Percentiles rank a stretch among this genome's conserved stretches.
These are phyloP conservation scores for Haliaeetus leucogaster DNA, from an alignment of 2,113 vertebrate species.

Conservation along the genomic window DNA sequence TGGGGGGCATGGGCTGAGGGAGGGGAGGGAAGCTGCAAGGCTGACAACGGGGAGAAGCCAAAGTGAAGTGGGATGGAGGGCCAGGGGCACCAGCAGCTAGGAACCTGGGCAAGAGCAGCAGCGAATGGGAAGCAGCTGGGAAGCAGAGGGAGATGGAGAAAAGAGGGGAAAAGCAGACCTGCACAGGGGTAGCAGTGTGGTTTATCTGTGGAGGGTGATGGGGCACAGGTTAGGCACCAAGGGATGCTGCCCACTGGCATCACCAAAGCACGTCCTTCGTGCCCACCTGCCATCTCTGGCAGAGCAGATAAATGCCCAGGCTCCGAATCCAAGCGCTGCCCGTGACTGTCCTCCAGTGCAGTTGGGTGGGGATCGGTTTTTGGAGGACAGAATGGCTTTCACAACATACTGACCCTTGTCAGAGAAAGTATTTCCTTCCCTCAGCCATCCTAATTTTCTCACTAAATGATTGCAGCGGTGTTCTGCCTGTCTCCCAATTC, in stretches of 20 bases:
- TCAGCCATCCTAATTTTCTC: not conserved
- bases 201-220: accelerated
- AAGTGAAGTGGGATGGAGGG: not conserved
- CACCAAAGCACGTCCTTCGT: accelerated
- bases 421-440: not conserved
- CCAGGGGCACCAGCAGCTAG: accelerated
- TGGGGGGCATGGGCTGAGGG: not conserved
- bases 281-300: not conserved
- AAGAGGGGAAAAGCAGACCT: not conserved
- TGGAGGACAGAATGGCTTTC: not conserved
- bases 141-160: not conserved
- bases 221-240: not conserved
- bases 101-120: not conserved
- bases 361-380: not conserved
- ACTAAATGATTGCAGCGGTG: not conserved
- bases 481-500: not conserved
- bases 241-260: accelerated
- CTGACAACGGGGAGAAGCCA: not conserved
- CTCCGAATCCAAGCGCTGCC: accelerated
- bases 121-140: not conserved
- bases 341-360: too few species aligned
- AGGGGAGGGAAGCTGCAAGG: not conserved
- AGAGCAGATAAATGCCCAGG: too few species aligned
- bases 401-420: not conserved
- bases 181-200: accelerated